Base-by-base conservation (phyloP, 1,140 invertebrate species). In the Ceratitis capitata region DNA sequence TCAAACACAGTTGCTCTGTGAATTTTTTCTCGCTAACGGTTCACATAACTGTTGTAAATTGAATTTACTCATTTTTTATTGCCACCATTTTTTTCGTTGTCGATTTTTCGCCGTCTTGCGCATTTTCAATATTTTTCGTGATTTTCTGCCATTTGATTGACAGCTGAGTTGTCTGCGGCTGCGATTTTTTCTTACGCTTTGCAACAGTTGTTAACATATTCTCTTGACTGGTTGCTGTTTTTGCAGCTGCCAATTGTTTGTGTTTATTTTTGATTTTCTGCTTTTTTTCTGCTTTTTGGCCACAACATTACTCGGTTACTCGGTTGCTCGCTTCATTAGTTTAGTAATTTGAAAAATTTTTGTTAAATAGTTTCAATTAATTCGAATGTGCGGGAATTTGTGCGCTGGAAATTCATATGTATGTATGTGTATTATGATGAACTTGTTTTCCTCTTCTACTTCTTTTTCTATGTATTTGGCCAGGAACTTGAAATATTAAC, bases 361-460 rank as follows among this genome's bases (percentile, higher is more conserved):
- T 88, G 88, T 88, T 88, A 87, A 88, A 88, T 88, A 87, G 51
- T 83, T 88, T 84, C 87, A 88, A 88, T 88, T 88, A 87, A 88
- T 87, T 88, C 85, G 87, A 88, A 87, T 88, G 61, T 19, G 61
- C 14, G 14, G 32, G 32, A 69, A 69, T 39, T 69, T 53, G 4
- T 16, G 7, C 10, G 14, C 19, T 35, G n/a, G 26, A 69, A 69
- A 69, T 35, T 5, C 51, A 61, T 29, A 26, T 23, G 4, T n/a
- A n/a, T 49, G 14, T 49, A 7, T 49, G n/a, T 53, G 32, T 35
- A 19, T 69, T 69, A 35, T 35, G 32, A 39, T 12, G 32, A 69
- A 69, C 51, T 56, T 23, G 51, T 56, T 56, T 0, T n/a, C n/a
- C n/a, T n/a, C n/a, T n/a, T n/a, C n/a, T n/a, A n/a, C n/a, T n/a